Conservation (phyloP, 2,797 vertebrate species). For the Sebastolobus altivelis region DNA sequence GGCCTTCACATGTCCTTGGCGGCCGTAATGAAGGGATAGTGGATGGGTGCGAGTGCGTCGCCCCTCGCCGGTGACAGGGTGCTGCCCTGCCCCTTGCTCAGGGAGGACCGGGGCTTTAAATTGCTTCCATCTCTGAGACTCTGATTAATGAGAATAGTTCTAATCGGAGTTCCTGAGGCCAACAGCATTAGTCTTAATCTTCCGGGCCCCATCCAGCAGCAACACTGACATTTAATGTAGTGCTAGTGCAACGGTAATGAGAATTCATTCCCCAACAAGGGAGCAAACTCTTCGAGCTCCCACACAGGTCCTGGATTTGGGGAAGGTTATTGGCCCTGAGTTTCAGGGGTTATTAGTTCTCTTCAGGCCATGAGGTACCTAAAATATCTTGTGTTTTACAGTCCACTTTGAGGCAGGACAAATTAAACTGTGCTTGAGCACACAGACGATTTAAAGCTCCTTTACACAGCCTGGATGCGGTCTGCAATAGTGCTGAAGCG, state of each 20-base stretch:
- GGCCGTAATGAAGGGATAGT: conserved; percentile 76
- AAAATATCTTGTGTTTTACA: conserved; percentile 77
- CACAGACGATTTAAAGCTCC: conserved; percentile 53
- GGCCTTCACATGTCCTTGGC: conserved; percentile 83
- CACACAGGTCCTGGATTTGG: conserved; percentile 66
- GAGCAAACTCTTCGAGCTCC: conserved; percentile 64
- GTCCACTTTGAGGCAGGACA: conserved; percentile 62
- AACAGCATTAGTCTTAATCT: conserved; percentile 87
- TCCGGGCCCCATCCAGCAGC: conserved; percentile 77
- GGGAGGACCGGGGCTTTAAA: conserved; percentile 81
- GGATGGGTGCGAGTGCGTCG: conserved; percentile 70
- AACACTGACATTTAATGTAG: conserved; percentile 87
- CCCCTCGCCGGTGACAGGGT: conserved; percentile 75
- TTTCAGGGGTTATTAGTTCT: conserved; percentile 82
- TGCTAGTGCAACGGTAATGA: conserved; percentile 84
- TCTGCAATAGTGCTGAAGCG: conserved; percentile 14
- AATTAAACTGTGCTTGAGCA: conserved; percentile 70
- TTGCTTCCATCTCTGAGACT: conserved; percentile 84
- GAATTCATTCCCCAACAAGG: conserved; percentile 81
- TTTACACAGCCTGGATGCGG: conserved; percentile 23
- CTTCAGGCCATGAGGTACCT: conserved; percentile 79
- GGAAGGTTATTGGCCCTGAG: conserved; percentile 78
- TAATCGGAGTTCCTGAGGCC: conserved; percentile 87
- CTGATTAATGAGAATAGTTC: conserved; percentile 87
- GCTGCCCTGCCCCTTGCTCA: conserved; percentile 81